Evolutionary conservation across 2,888 invertebrate species (phyloP), one percentile per base, ranked within the genome.

Genomic region (Caenorhabditis japonica): DNA sequence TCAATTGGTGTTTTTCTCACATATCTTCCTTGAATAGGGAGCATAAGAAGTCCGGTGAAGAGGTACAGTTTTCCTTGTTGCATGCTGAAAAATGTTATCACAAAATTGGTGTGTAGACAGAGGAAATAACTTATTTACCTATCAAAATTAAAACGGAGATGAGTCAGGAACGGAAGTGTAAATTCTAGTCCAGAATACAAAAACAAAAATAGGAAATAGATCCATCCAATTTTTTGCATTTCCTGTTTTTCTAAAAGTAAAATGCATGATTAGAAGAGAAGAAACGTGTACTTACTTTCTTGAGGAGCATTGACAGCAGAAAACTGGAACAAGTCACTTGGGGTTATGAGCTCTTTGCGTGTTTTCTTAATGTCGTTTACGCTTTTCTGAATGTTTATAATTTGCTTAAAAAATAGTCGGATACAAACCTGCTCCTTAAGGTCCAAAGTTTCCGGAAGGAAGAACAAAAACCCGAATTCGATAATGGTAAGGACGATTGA

Each of bases 41-140:
- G 93, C 97, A 99, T 99, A 66, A 93, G 91, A 43, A 94, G 83
- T 89, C 97, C 97, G 85, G 95, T 94, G 60, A 93, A 93, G 84
- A 96, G 91, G 88, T 97, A 99, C 94, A 99, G 95, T 91, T 93
- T 94, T 5, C 97, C 97, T 89, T 99, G 97, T 89, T 96, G 93
- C 93, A 95, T 94, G 46, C 95, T 94, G 60, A 60, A 88, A 87
- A 30, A 19, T 25, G n/a, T n/a, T n/a, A n/a, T n/a, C n/a, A n/a
- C n/a, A n/a, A n/a, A n/a, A n/a, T n/a, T n/a, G n/a, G n/a, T n/a
- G n/a, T n/a, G n/a, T n/a, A n/a, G n/a, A n/a, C n/a, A n/a, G n/a
- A n/a, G n/a, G n/a, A n/a, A n/a, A n/a, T n/a, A n/a, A n/a, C n/a
- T n/a, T n/a, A 10, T 49, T 33, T 81, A 90, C 90, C 90, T 90